Percentiles rank a stretch among this genome's conserved stretches.
Conservation (phyloP, 2,113 vertebrate genomes). For the Cheirogaleus medius region DNA sequence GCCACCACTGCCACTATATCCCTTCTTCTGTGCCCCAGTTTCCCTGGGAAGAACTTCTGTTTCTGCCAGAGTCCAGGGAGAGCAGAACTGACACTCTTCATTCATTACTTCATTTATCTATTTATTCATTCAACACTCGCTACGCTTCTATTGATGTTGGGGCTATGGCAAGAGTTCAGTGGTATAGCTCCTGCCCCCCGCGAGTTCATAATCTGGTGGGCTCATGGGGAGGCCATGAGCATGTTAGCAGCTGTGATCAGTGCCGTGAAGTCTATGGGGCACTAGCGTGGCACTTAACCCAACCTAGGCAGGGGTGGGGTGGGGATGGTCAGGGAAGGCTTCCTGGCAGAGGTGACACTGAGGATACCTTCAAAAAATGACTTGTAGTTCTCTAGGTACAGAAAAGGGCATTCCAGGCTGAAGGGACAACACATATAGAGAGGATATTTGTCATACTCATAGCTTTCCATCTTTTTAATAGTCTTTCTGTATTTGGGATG, state of each 20-base stretch:
- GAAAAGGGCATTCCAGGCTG: not conserved
- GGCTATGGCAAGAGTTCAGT: not conserved
- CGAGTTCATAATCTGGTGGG: not conserved
- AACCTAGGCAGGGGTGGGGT: not conserved
- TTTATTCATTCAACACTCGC: not conserved
- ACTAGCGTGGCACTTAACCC: not conserved
- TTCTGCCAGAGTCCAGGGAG: not conserved
- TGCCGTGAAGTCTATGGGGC: not conserved
- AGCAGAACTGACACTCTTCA: not conserved
- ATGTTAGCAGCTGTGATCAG: not conserved
- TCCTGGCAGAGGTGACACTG: not conserved
- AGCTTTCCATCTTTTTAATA: not conserved
- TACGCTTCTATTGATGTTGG: not conserved
- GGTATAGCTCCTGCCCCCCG: not conserved
- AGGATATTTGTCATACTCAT: not conserved
- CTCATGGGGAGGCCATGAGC: not conserved
- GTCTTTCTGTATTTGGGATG: not conserved
- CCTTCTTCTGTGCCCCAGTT: not conserved
- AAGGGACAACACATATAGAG: not conserved
- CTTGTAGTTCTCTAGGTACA: not conserved
- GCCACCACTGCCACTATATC: not conserved
- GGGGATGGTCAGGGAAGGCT: not conserved
- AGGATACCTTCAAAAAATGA: not conserved
- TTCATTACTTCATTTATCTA: not conserved
- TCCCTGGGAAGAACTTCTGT: not conserved